These are phyloP conservation scores for Eublepharis macularius DNA, from an alignment of 2,113 vertebrate genomes.

Conservation along the genomic window DNA sequence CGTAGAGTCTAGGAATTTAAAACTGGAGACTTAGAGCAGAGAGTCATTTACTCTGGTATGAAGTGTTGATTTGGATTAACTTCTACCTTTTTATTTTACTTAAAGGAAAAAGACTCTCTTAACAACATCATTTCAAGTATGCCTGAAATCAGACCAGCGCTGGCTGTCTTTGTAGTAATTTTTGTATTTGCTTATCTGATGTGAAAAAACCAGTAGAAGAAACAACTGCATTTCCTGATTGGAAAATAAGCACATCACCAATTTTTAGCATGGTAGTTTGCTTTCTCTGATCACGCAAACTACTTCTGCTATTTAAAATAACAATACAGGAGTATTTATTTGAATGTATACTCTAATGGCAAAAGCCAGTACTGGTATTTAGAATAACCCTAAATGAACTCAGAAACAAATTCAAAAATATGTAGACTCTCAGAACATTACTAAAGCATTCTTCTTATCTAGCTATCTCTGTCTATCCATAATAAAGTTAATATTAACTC, in stretches of 20 bases:
- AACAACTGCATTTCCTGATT: neutral
- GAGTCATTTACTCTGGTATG: neutral
- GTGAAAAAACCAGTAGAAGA: neutral
- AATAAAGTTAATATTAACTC: conserved; percentile 58
- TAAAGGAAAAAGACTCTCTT: neutral
- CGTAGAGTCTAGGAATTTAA: conserved; percentile 58
- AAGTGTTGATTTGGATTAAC: conserved; percentile 13
- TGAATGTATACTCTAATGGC: neutral
- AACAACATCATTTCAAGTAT: neutral
- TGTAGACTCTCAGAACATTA: neutral
- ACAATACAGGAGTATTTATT: neutral
- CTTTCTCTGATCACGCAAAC: conserved; percentile 17
- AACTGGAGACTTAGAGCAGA: conserved; percentile 38
- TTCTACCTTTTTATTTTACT: neutral
- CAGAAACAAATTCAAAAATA: neutral
- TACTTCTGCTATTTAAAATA: conserved; percentile 56
- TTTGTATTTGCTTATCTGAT: neutral
- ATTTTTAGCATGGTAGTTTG: conserved; percentile 36
- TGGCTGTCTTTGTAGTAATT: neutral
- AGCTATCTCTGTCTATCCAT: neutral
- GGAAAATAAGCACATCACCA: neutral
- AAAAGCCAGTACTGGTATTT: neutral
- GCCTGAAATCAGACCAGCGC: neutral
- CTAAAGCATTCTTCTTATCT: neutral
- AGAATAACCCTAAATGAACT: conserved; percentile 29